A percentile compares a stretch with the other conserved stretches of the same genome.
Conservation (phyloP, 2,888 invertebrate genomes). For the Xylota segnis region DNA sequence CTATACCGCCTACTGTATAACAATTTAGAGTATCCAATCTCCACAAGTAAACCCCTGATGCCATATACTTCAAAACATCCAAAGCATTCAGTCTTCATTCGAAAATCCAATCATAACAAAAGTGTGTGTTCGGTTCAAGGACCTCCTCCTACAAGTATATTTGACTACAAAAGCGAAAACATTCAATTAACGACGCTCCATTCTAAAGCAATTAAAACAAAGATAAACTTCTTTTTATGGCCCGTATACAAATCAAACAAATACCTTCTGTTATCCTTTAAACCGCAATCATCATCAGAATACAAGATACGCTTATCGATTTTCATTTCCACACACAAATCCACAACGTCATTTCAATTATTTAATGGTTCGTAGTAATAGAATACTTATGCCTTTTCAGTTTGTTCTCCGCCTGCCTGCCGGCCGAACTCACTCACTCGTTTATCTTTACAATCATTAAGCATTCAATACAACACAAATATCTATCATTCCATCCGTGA, state of each 20-base stretch:
- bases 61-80: too few relatives aligned
- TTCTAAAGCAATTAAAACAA: constrained; percentile 17
- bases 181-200: background rate
- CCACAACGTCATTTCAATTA: constrained; percentile 59
- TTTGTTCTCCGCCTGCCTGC: background rate
- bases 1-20: too few relatives aligned
- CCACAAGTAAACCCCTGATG: too few relatives aligned
- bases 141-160: too few relatives aligned
- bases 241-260: constrained; percentile 20
- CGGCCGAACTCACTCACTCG: constrained; percentile 27
- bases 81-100: too few relatives aligned
- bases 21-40: too few relatives aligned
- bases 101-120: too few relatives aligned
- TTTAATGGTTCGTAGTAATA: constrained; percentile 65
- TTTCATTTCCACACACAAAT: constrained; percentile 50
- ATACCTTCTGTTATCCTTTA: constrained; percentile 25
- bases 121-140: too few relatives aligned
- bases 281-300: constrained; percentile 24
- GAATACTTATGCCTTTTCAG: constrained; percentile 48
- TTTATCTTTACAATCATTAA: constrained; percentile 60
- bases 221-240: constrained; percentile 11
- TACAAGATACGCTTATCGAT: constrained; percentile 41
- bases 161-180: too few relatives aligned
- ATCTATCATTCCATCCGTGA: constrained; percentile 64
- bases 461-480: constrained; percentile 68